phyloP scores from a whole-genome alignment of 92 coral and sea anemone species.

The Micromussa lordhowensis region DNA sequence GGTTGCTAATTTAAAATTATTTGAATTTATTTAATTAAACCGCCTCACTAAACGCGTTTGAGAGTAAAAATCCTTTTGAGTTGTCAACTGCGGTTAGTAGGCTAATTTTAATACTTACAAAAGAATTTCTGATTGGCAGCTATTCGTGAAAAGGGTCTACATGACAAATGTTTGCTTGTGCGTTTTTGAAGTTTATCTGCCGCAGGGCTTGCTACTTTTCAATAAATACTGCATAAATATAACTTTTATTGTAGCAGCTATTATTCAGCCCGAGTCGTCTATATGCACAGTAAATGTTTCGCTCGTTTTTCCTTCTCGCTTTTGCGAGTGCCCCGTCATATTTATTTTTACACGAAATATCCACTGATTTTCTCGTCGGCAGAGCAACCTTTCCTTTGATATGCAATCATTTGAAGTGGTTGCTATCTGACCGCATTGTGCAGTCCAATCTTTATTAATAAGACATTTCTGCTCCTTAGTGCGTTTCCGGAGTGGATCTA shows the following conservation, averaged over 20 bases:
- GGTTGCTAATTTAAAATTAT: no score
- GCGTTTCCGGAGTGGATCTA: background rate
- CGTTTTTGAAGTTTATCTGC: background rate
- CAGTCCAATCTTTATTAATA: background rate
- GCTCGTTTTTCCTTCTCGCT: background rate
- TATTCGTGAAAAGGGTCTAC: no score
- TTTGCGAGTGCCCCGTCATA: background rate
- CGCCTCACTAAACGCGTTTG: no score
- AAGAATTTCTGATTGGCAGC: no score
- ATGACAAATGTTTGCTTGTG: background rate
- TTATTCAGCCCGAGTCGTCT: background rate
- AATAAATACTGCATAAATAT: background rate
- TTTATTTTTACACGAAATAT: background rate
- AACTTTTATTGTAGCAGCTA: background rate
- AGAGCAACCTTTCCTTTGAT: background rate
- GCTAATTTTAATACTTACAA: no score
- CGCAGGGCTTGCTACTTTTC: background rate
- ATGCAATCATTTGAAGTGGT: background rate
- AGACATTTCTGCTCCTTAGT: background rate
- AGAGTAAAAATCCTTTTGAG: no score
- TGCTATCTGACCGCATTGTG: background rate
- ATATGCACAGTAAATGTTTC: no score
- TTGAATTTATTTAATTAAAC: no score
- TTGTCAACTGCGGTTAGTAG: no score
- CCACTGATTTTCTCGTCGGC: background rate